phyloP scores from a whole-genome alignment of 2,113 vertebrate genomes.

The Dipodomys spectabilis region DNA sequence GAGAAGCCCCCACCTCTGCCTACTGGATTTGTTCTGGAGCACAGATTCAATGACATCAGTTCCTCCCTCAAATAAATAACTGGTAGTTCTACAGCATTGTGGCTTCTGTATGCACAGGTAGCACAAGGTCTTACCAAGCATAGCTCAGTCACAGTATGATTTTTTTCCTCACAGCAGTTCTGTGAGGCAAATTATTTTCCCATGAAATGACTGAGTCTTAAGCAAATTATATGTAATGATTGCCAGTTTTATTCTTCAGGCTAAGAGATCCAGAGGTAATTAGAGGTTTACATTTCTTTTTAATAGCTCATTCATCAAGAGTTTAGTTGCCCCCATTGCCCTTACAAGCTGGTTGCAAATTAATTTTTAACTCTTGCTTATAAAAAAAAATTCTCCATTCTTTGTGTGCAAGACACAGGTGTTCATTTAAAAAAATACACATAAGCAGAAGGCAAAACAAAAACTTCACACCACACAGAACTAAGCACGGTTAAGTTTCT shows the following conservation, averaged over 20 bases:
- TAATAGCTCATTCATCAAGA: conserved; percentile 62
- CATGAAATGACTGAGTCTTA: conserved; percentile 71
- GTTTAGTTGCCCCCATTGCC: conserved; percentile 66
- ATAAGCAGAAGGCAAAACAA: conserved; percentile 67
- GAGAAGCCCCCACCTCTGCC: background rate
- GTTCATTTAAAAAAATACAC: conserved; percentile 77
- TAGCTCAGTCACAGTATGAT: background rate
- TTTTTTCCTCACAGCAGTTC: background rate
- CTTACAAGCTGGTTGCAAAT: conserved; percentile 71
- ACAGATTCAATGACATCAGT: background rate
- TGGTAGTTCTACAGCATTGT: background rate
- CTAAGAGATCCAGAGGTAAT: conserved; percentile 65
- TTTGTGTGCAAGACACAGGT: conserved; percentile 36
- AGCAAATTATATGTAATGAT: conserved; percentile 60
- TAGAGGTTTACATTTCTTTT: conserved; percentile 71
- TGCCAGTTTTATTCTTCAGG: conserved; percentile 80
- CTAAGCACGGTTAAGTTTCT: conserved; percentile 57
- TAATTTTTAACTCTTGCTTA: conserved; percentile 59
- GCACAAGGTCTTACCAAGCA: background rate
- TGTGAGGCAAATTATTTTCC: conserved; percentile 45
- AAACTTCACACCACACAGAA: conserved; percentile 59
- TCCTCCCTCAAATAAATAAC: background rate
- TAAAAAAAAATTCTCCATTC: conserved; percentile 66
- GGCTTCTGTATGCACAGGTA: background rate
- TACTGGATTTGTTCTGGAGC: background rate